These are phyloP conservation scores for Leptopilina drosophilae DNA, from an alignment of 2,888 invertebrate species.

Conservation along the genomic window DNA sequence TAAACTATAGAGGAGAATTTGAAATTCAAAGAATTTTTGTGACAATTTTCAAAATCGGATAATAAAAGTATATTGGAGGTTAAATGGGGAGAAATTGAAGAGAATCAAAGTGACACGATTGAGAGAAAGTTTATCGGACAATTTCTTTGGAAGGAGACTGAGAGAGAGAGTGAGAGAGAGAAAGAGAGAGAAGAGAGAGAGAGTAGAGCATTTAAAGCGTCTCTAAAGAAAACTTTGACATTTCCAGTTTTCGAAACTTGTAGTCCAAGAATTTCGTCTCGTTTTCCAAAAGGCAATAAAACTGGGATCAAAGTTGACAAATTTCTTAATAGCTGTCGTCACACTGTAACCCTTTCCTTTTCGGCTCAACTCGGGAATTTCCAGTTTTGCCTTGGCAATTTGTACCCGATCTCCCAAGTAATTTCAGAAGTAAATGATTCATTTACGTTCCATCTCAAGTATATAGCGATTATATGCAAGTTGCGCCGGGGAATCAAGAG, in stretches of 20 bases:
- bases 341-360: too few species aligned
- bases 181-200: too few species aligned
- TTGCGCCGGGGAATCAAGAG: conserved; percentile 6
- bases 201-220: too few species aligned
- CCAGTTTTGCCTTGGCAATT: not conserved
- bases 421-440: conserved; percentile 13
- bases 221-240: not conserved
- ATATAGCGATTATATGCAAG: conserved; percentile 29
- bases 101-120: too few species aligned
- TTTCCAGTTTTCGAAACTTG: not conserved
- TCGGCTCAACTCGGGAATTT: not conserved
- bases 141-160: too few species aligned
- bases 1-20: too few species aligned
- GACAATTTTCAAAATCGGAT: too few species aligned
- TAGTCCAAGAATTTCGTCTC: not conserved
- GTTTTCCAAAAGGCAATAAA: not conserved
- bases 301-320: not conserved
- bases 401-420: not conserved
- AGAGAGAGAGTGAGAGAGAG: too few species aligned
- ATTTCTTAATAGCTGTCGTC: conserved; percentile 5
- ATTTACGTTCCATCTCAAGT: conserved; percentile 9
- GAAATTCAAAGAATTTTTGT: too few species aligned
- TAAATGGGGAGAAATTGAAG: too few species aligned
- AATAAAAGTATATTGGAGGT: too few species aligned
- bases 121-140: too few species aligned